Percentiles rank a stretch among this genome's conserved stretches.
Conservation (phyloP, 2,888 invertebrate species). For the Eilema sororculum region DNA sequence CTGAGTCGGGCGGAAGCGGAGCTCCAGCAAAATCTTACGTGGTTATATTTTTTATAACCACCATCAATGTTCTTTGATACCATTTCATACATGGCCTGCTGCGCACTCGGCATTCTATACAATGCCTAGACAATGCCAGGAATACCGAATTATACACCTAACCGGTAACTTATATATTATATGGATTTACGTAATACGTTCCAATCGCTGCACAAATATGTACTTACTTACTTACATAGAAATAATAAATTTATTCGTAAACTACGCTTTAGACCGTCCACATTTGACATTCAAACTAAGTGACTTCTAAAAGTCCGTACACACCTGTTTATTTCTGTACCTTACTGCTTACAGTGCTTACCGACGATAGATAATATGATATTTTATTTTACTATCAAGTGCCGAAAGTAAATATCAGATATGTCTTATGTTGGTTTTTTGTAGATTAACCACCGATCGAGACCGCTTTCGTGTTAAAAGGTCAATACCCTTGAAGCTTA, state of each 20-base stretch:
- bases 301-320: slow-evolving; percentile 58
- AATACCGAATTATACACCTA: too few species aligned
- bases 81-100: too few species aligned
- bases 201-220: slow-evolving; percentile 2
- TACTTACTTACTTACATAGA: not conserved
- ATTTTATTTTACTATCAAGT: slow-evolving; percentile 77
- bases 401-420: slow-evolving; percentile 72
- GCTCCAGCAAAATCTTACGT: too few species aligned
- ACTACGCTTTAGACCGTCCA: slow-evolving; percentile 2
- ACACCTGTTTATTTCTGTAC: slow-evolving; percentile 77
- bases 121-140: too few species aligned
- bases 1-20: too few species aligned
- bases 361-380: slow-evolving; percentile 65
- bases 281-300: slow-evolving; percentile 53
- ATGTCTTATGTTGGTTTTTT: slow-evolving; percentile 78
- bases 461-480: slow-evolving; percentile 57
- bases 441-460: slow-evolving; percentile 74
- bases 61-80: too few species aligned
- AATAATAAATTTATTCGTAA: not conserved
- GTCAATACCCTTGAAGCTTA: slow-evolving; percentile 74
- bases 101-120: too few species aligned
- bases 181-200: slow-evolving; percentile 8
- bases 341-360: slow-evolving; percentile 47
- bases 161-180: too few species aligned
- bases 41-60: too few species aligned